A percentile compares a stretch with the other conserved stretches of the same genome.
phyloP scores from a whole-genome alignment of 2,888 invertebrate genomes.

The Pinctada fucata region DNA sequence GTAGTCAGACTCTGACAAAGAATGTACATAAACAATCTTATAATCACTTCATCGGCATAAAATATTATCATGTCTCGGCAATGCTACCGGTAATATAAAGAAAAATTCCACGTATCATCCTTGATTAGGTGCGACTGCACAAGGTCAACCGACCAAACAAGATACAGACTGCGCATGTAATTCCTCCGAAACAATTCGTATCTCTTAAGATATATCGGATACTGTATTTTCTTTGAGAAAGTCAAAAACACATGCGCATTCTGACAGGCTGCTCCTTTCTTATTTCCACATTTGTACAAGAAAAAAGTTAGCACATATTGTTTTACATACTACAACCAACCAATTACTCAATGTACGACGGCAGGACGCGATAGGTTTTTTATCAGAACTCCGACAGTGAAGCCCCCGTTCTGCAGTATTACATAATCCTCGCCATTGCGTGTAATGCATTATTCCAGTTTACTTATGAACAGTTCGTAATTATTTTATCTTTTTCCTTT shows the following conservation, averaged over 20 bases:
- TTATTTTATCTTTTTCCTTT: conserved; percentile 1
- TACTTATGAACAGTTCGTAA: neutral
- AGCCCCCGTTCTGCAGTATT: neutral
- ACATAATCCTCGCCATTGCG: neutral
- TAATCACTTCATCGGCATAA: too few species aligned
- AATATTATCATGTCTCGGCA: too few species aligned
- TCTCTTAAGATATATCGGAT: neutral
- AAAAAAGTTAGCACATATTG: neutral
- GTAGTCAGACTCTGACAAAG: too few species aligned
- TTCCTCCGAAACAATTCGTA: neutral
- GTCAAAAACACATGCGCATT: neutral
- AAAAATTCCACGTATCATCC: too few species aligned
- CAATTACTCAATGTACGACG: neutral
- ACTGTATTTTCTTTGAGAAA: neutral
- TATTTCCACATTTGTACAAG: conserved; percentile 1
- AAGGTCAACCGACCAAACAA: neutral
- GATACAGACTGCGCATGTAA: neutral
- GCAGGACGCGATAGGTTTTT: neutral
- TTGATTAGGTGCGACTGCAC: neutral
- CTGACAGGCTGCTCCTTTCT: neutral
- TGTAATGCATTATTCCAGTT: neutral
- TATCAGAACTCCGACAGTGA: neutral
- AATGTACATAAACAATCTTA: too few species aligned
- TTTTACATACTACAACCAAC: neutral
- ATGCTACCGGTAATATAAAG: too few species aligned